phyloP scores from a whole-genome alignment of 2,113 vertebrate genomes.

The Chunga burmeisteri region DNA sequence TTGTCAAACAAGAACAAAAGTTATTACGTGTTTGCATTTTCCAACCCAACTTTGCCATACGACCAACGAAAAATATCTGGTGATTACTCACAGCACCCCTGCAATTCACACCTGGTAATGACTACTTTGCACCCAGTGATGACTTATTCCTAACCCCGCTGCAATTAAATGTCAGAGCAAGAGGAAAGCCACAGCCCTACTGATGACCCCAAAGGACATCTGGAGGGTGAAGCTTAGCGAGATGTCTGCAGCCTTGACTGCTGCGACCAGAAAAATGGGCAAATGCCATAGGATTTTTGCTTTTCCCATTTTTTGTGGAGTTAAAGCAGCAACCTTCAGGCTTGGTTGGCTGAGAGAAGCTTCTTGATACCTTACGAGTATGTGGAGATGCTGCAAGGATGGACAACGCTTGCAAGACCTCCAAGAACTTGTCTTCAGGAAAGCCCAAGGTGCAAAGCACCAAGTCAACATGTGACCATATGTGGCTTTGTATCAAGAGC shows the following conservation, averaged over 20 bases:
- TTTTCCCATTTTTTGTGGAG: background rate
- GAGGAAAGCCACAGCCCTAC: background rate
- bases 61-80: fast-evolving
- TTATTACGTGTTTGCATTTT: no score
- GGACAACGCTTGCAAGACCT: background rate
- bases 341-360: background rate
- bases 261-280: background rate
- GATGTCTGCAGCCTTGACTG: no score
- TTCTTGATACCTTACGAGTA: background rate
- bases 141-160: background rate
- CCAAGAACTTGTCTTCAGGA: background rate
- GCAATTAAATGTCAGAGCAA: background rate
- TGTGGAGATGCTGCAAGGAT: background rate
- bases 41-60: fast-evolving
- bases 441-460: background rate
- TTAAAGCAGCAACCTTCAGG: background rate
- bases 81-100: no score
- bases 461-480: background rate
- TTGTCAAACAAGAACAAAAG: background rate
- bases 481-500: background rate
- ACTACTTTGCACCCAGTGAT: no score
- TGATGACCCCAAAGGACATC: fast-evolving
- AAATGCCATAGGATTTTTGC: background rate
- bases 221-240: background rate
- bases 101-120: no score